Base-by-base conservation (phyloP, 1,140 invertebrate genomes). In the Leptonema lineaticorne region DNA sequence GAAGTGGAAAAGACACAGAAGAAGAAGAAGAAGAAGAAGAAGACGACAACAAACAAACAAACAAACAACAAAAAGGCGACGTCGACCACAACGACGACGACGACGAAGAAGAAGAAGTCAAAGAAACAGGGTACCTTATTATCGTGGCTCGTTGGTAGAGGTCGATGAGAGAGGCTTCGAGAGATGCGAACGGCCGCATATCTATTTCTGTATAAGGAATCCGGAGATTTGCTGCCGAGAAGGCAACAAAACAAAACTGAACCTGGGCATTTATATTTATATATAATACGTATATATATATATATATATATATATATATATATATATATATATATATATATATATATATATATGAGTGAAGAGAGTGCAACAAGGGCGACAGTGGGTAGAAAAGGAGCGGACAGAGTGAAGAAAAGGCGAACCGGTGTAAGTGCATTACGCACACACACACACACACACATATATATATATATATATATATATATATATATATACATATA, bases 201-300 rank as follows among this genome's bases (percentile, higher is more conserved):
- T 64, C 62, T 64, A 64, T 64, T 64, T 64, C 62, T 64, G 62
- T 64, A 64, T 64, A 64, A 64, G 62, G 62, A 64, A 64, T 64
- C 62, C 62, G 29, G 46, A 41, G 62, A 64, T 64, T 64, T 41
- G 46, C 62, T 46, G 62, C 41, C 45, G 57, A 11, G 5, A 16
- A 46, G 8, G 37, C 37, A 48, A 48, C 33, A 64, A 64, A 41
- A 64, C 59, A n/a, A 37, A 28, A 57, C 28, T 58, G 6, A 27
- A n/a, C 46, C n/a, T n/a, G n/a, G n/a, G n/a, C n/a, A n/a, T n/a
- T n/a, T n/a, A n/a, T n/a, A n/a, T n/a, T n/a, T n/a, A n/a, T n/a
- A n/a, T n/a, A n/a, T n/a, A n/a, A n/a, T n/a, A n/a, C n/a, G n/a
- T n/a, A n/a, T n/a, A n/a, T n/a, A n/a, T n/a, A n/a, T n/a, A n/a